These are phyloP conservation scores for Echinops telfairi DNA, from an alignment of 2,113 vertebrate species.

Conservation along the genomic window DNA sequence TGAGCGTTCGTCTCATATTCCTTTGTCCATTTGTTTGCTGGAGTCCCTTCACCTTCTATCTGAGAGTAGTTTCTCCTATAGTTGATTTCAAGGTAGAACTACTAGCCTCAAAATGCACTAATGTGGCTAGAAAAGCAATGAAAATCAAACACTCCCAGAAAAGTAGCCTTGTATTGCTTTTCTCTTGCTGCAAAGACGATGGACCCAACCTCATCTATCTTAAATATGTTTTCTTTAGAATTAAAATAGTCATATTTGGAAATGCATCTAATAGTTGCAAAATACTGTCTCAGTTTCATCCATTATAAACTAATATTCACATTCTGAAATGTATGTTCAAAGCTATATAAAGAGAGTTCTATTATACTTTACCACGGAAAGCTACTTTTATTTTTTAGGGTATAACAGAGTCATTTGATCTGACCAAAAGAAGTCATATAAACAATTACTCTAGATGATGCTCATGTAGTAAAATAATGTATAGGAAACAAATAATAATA, in stretches of 20 bases:
- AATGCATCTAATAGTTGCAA: neutral
- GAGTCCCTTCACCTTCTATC: neutral
- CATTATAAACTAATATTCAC: neutral
- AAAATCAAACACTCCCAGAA: neutral
- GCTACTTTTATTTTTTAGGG: neutral
- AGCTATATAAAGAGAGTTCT: neutral
- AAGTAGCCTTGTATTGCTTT: neutral
- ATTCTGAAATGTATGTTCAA: neutral
- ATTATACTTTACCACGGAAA: neutral
- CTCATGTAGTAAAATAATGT: conserved; percentile 39
- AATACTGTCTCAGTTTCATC: neutral
- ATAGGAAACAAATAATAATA: neutral
- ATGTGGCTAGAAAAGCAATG: neutral
- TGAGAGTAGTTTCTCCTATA: neutral
- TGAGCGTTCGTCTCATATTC: accelerated
- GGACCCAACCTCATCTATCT: neutral
- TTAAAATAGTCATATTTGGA: neutral
- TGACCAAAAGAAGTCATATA: neutral
- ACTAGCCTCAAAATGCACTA: neutral
- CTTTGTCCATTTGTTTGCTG: neutral
- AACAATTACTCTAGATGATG: neutral
- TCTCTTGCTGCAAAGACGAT: neutral
- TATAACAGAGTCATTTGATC: conserved; percentile 46
- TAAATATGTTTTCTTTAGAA: conserved; percentile 28
- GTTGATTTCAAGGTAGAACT: neutral